Base-by-base conservation (phyloP, 1,140 invertebrate species). In the Chionoecetes opilio region DNA sequence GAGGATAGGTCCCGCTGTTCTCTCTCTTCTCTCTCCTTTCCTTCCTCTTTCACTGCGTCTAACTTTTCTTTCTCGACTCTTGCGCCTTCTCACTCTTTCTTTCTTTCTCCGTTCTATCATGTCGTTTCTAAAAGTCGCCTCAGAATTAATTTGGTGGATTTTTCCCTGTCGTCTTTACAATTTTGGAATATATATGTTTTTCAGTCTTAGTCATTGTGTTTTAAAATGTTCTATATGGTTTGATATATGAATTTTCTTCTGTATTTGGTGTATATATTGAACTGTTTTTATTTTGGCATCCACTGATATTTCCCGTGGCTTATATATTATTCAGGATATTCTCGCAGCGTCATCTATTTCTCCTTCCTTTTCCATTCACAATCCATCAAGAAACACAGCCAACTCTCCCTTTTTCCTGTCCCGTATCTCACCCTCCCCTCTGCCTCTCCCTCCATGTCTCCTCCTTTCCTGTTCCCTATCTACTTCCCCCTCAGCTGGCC, bases 351-450 rank as follows among this genome's bases (percentile, higher is more conserved):
- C 91, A n/a, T 32, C 46, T 38, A 26, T 11, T 34, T 37, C 21
- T 82, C 53, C 91, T 82, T 21, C 34, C 46, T 82, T 38, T 9
- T 82, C 91, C 82, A 75, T 91, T 31, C 41, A 21, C 63, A 75
- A n/a, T 75, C 63, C 63, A 75, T 75, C 63, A 75, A 75, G 63
- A n/a, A 75, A 75, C 63, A 75, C 63, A 75, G 21, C 63, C 63
- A 75, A 75, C 63, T 75, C 63, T 41, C 38, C 38, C 88, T 38
- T 17, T n/a, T 37, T 90, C 88, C 34, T 90, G 29, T 91, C 89
- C 41, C 89, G 41, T 53, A 29, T 82, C 32, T 82, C 91, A 82
- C 91, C 53, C 91, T n/a, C 29, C 63, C 8, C 34, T 6, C 63
- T 0, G 31, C 53, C 21, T 82, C 46, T 41, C 21, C 17, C 29